Conservation (phyloP, 2,888 invertebrate species). For the Parnassius apollo region DNA sequence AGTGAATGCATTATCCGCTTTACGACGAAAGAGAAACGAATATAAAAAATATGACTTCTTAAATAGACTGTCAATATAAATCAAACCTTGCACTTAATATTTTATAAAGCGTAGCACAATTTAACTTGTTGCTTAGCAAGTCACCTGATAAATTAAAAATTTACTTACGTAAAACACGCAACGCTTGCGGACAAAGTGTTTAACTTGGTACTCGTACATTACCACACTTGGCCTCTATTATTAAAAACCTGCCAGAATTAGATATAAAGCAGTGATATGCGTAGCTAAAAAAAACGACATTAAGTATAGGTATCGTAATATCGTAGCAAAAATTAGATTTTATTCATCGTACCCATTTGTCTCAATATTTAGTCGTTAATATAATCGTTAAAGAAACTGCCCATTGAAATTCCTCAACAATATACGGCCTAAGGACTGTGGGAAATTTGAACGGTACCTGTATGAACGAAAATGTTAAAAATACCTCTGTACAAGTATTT, state of each 20-base stretch:
- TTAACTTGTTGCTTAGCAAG: slow-evolving; percentile 48
- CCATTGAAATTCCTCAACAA: slow-evolving; percentile 16
- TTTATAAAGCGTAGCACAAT: slow-evolving; percentile 69
- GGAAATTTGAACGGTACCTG: slow-evolving; percentile 8
- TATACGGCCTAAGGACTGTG: slow-evolving; percentile 10
- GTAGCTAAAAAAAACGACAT: slow-evolving; percentile 52
- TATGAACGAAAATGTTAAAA: background rate
- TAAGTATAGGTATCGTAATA: slow-evolving; percentile 44
- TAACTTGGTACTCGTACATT: slow-evolving; percentile 55
- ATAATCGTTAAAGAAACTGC: slow-evolving; percentile 18
- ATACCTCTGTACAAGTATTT: too few species aligned
- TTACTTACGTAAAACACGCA: slow-evolving; percentile 65
- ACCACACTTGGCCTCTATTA: slow-evolving; percentile 47
- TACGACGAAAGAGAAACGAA: too few species aligned
- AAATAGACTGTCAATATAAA: background rate
- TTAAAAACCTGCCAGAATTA: slow-evolving; percentile 52
- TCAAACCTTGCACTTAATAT: slow-evolving; percentile 57
- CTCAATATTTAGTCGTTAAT: slow-evolving; percentile 1
- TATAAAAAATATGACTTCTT: too few species aligned
- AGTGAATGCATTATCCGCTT: too few species aligned
- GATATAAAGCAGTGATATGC: slow-evolving; percentile 43
- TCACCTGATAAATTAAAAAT: slow-evolving; percentile 58
- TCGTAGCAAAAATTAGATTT: slow-evolving; percentile 48
- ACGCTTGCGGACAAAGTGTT: slow-evolving; percentile 49
- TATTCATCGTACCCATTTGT: slow-evolving; percentile 40